These are phyloP conservation scores for Nothocercus julius DNA, from an alignment of 2,113 vertebrate genomes.

Conservation along the genomic window DNA sequence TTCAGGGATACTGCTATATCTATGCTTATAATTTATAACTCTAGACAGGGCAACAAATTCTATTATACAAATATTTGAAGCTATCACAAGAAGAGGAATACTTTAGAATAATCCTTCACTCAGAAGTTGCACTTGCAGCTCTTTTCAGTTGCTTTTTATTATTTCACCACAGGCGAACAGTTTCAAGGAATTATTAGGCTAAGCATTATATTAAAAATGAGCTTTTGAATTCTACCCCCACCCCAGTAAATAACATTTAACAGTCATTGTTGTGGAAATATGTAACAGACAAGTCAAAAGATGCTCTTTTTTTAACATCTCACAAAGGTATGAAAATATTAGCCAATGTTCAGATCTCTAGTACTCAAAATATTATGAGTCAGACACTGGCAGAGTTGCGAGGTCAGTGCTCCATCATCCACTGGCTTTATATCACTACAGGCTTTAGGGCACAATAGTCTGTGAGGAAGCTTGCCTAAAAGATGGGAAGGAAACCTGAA, in stretches of 20 bases:
- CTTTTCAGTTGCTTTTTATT: constrained; percentile 71
- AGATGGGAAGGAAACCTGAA: constrained; percentile 60
- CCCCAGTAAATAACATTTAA: constrained; percentile 62
- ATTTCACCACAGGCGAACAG: constrained; percentile 52
- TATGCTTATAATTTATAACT: constrained; percentile 30
- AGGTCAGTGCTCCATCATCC: constrained; percentile 65
- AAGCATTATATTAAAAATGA: constrained; percentile 69
- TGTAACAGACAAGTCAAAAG: constrained; percentile 35
- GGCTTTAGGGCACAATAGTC: constrained; percentile 68
- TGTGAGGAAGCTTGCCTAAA: constrained; percentile 58
- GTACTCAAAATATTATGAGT: constrained; percentile 72
- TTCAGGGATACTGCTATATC: not conserved
- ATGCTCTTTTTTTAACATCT: not conserved
- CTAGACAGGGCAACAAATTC: constrained; percentile 37
- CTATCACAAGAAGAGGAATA: constrained; percentile 17
- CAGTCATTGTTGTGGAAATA: constrained; percentile 45
- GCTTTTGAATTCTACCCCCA: constrained; percentile 25
- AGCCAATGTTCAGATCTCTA: constrained; percentile 36
- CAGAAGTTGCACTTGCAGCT: constrained; percentile 39
- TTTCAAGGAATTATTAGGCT: constrained; percentile 71
- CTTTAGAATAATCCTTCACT: constrained; percentile 61
- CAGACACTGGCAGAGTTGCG: constrained; percentile 40
- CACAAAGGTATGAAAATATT: constrained; percentile 60
- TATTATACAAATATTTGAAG: constrained; percentile 45
- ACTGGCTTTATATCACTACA: constrained; percentile 61